phyloP scores from a whole-genome alignment of 2,797 vertebrate species.

The Sebastes jordani region DNA sequence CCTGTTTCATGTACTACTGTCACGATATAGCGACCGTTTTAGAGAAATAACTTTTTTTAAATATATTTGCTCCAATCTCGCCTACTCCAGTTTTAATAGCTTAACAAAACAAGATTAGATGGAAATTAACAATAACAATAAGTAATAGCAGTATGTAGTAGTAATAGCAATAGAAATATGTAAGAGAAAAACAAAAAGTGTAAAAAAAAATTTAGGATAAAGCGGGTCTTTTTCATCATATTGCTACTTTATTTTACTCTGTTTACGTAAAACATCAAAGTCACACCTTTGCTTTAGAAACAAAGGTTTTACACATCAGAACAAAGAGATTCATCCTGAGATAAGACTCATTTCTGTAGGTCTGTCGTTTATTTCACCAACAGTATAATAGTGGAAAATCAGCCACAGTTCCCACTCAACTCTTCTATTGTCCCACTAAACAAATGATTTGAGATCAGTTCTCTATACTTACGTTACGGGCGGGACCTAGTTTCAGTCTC shows the following conservation, averaged over 20 bases:
- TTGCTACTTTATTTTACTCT: neutral
- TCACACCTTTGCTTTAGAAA: neutral
- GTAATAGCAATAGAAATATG: too few species aligned
- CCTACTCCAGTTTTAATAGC: too few species aligned
- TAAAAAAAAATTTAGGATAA: neutral
- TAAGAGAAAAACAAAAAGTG: too few species aligned
- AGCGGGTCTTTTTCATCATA: too few species aligned
- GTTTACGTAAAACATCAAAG: neutral
- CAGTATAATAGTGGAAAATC: neutral
- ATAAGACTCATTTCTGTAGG: neutral
- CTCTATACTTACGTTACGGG: neutral
- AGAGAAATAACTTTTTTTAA: too few species aligned
- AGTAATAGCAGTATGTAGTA: too few species aligned
- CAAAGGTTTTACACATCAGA: neutral
- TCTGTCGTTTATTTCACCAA: neutral
- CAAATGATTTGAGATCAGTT: neutral
- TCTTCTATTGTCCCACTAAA: neutral
- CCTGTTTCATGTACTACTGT: too few species aligned
- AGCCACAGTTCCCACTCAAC: neutral
- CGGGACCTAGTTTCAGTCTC: conserved; percentile 43
- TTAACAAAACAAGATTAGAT: too few species aligned
- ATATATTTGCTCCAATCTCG: too few species aligned
- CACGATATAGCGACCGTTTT: too few species aligned
- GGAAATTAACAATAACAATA: too few species aligned
- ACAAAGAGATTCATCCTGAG: neutral